Conservation (phyloP, 2,888 invertebrate species). For the Scaptomyza reducta region DNA sequence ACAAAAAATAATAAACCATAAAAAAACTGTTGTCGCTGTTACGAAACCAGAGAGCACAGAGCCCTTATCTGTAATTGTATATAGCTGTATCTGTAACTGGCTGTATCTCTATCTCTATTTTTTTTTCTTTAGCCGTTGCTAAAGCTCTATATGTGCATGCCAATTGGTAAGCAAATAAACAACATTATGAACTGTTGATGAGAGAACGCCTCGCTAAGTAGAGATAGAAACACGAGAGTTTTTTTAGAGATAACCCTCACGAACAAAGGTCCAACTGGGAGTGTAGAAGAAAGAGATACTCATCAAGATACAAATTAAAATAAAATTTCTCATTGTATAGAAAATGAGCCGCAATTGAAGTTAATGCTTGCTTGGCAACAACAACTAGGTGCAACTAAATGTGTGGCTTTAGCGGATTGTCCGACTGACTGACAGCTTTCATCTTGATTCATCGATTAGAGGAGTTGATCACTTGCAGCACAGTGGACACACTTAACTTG, state of each 20-base stretch:
- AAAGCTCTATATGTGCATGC: constrained; percentile 40
- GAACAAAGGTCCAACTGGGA: constrained; percentile 5
- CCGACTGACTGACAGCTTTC: constrained; percentile 11
- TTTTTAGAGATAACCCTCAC: constrained; percentile 30
- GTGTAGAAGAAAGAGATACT: constrained; percentile 7
- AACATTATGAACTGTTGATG: constrained; percentile 33
- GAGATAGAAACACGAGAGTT: constrained; percentile 27
- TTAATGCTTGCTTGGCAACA: constrained; percentile 54
- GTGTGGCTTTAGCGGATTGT: background rate
- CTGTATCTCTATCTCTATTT: background rate
- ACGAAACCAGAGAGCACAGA: constrained; percentile 49
- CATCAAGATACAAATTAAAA: constrained; percentile 55
- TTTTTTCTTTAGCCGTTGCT: constrained; percentile 20
- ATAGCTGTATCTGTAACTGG: constrained; percentile 13
- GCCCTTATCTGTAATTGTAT: constrained; percentile 55
- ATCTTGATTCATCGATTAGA: constrained; percentile 25
- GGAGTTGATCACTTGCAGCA: background rate
- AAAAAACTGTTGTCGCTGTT: constrained; percentile 49
- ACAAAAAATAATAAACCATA: constrained; percentile 49
- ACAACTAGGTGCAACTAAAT: constrained; percentile 35
- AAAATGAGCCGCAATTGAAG: constrained; percentile 69
- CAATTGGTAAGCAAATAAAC: constrained; percentile 77
- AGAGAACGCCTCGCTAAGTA: constrained; percentile 39
- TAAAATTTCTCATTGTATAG: constrained; percentile 45
- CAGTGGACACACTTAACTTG: background rate